Conservation (phyloP, 2,797 vertebrate species). For the Oreortyx pictus region DNA sequence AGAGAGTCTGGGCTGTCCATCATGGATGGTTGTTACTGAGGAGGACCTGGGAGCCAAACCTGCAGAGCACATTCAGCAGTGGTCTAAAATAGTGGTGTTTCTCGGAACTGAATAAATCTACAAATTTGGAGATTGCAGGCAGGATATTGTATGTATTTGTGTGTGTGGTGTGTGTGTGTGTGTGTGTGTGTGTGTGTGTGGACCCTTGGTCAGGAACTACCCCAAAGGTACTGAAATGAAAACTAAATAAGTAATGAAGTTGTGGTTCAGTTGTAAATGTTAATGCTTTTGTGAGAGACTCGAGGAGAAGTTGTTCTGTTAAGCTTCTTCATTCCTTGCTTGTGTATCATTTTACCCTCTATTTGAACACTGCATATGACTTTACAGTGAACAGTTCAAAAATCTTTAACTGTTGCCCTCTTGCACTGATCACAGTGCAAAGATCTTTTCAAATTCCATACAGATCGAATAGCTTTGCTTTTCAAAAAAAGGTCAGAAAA, state of each 20-base stretch:
- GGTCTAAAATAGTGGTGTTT: neutral
- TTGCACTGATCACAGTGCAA: constrained; percentile 38
- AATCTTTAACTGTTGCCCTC: constrained; percentile 40
- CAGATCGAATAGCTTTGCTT: constrained; percentile 20
- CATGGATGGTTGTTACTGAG: neutral
- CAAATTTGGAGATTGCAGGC: neutral
- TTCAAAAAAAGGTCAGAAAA: constrained; percentile 54
- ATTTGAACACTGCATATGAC: constrained; percentile 24
- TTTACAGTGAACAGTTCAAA: constrained; percentile 45
- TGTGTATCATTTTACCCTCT: constrained; percentile 26
- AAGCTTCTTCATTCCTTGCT: constrained; percentile 30
- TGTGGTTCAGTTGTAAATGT: constrained; percentile 36
- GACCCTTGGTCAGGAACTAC: neutral
- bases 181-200: neutral
- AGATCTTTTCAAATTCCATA: constrained; percentile 35
- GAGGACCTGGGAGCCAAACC: neutral
- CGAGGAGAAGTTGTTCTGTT: neutral
- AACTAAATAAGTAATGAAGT: constrained; percentile 44
- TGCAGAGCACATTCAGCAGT: neutral
- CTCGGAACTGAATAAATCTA: neutral
- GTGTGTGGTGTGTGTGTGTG: neutral
- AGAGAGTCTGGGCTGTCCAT: neutral
- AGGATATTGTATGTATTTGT: neutral
- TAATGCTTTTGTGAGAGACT: constrained; percentile 21
- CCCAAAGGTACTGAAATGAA: neutral